Evolutionary conservation across 2,113 vertebrate species (phyloP), one percentile per base, ranked within the genome.

Genomic region (Istiophorus platypterus): DNA sequence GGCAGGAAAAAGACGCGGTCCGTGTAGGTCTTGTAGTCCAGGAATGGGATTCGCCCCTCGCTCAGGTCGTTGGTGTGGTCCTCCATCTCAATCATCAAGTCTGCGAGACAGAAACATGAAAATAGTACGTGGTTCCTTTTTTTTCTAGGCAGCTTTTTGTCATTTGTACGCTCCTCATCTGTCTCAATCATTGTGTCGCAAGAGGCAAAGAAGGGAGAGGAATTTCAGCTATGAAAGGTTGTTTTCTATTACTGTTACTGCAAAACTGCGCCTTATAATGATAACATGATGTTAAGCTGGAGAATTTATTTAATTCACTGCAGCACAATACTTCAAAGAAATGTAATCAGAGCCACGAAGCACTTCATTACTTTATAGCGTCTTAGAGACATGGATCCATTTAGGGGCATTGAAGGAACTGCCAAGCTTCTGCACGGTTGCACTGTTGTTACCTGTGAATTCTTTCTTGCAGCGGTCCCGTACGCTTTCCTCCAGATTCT

Each of bases 1-100:
- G 97, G 97, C 93, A 99, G 92, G 95, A 99, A 99, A 93, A 99
- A 99, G 90, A 99, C 97, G 1, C 98, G 95, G 89, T 99, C 97
- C 0, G 97, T 98, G 93, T 99, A 99, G 4, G 96, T 99, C 94
- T 99, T 99, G 88, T 99, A 99, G 92, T 99, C 97, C 80, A 98
- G 87, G 79, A 99, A 97, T 0, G 98, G 98, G 84, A 98, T 99
- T 45, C 98, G 95, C 1, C 96, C 97, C 92, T 99, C 98, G 1
- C 95, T 98, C 81, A 97, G 91, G 1, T 99, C 97, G 8, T 95
- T 99, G 54, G 97, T 98, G 86, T 99, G 98, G 91, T 99, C 98
- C 76, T 99, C 98, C 98, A 99, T 99, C 92, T 99, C 98, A 47
- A 99, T 99, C 98, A 99, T 99, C 67, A 99, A 94, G 92, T 99